A percentile compares a stretch with the other conserved stretches of the same genome.
phyloP scores from a whole-genome alignment of 2,113 vertebrate genomes.

The Poecilia latipinna region DNA sequence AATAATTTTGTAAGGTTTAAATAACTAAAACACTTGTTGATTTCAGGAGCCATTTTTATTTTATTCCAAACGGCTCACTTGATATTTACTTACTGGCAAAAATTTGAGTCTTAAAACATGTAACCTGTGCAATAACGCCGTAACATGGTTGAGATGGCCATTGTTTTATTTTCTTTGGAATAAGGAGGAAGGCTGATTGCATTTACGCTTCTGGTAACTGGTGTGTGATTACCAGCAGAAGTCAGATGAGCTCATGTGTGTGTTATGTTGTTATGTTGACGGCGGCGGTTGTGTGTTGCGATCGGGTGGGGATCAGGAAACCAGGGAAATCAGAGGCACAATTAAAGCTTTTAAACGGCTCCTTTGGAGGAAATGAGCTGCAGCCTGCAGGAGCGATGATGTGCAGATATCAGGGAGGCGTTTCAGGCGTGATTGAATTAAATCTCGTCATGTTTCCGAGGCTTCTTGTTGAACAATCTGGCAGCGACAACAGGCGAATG shows the following conservation, averaged over 20 bases:
- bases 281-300: constrained; percentile 1
- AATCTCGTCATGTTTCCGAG: constrained; percentile 40
- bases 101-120: too few relatives aligned
- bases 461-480: constrained; percentile 15
- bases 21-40: too few relatives aligned
- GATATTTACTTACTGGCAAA: too few relatives aligned
- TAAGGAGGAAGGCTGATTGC: constrained; percentile 5
- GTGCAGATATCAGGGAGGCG: constrained; percentile 43
- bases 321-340: constrained; percentile 63
- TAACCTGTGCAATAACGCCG: too few relatives aligned
- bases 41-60: too few relatives aligned
- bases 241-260: constrained; percentile 50
- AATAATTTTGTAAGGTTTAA: too few relatives aligned
- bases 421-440: constrained; percentile 65
- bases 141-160: not conserved
- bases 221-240: constrained; percentile 30
- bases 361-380: constrained; percentile 75
- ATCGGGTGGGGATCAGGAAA: constrained; percentile 63
- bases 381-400: constrained; percentile 51
- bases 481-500: not conserved
- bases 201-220: constrained; percentile 30
- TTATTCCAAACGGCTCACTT: too few relatives aligned
- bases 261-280: not conserved
- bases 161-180: not conserved
- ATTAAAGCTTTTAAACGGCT: constrained; percentile 71